Evolutionary conservation across 53 echinoderm and acorn worm species (phyloP), one percentile per base, ranked within the genome.

Genomic region (Luidia sarsii): DNA sequence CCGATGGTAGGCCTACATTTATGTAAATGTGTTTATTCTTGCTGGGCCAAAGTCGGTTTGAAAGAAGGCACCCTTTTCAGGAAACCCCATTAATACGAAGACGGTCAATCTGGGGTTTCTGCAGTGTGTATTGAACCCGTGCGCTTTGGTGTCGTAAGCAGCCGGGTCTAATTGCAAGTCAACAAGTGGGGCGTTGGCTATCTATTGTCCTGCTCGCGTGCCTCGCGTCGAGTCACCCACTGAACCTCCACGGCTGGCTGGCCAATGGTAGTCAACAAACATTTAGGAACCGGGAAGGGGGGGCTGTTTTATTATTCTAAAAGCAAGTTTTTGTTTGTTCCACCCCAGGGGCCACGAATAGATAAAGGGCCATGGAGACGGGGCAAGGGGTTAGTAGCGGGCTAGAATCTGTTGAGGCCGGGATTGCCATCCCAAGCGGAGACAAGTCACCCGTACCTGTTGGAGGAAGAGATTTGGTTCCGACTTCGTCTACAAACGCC

Each of bases 131-230:
- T n/a, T n/a, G n/a, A n/a, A n/a, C n/a, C n/a, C n/a, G n/a, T n/a
- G n/a, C n/a, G n/a, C n/a, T n/a, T n/a, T n/a, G n/a, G n/a, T n/a
- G n/a, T n/a, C n/a, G n/a, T n/a, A n/a, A n/a, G n/a, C n/a, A n/a
- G n/a, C n/a, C n/a, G n/a, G n/a, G 37, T 24, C 36, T 57, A 72
- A 39, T 72, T 72, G 34, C 55, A 13, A 18, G 38, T 55, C 54
- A 72, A 56, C 72, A 72, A 72, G 53, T 10, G 54, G 54, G 72
- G 72, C 72, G 72, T 72, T 50, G 56, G 36, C 72, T 36, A 7
- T 15, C 39, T 36, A 23, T 56, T 72, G 38, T 55, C 72, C 72
- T 11, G 15, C 72, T 72, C 72, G 72, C 72, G 72, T 72, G 72
- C 55, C 72, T 24, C 23, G 20, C 54, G 72, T n/a, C 41, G 55